phyloP scores from a whole-genome alignment of 2,113 vertebrate genomes.

The Kryptolebias marmoratus region DNA sequence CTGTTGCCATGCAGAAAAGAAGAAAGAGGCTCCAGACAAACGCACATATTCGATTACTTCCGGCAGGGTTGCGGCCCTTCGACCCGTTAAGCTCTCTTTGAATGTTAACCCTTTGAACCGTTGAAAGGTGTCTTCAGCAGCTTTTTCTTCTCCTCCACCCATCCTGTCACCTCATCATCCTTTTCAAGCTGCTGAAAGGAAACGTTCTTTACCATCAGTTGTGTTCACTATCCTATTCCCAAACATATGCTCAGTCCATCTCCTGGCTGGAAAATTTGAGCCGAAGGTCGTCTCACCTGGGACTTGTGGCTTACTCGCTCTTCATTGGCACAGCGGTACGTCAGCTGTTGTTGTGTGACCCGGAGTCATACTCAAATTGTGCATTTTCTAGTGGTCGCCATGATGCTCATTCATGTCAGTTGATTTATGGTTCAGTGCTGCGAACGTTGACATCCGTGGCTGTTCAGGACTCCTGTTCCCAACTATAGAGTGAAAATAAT shows the following conservation, averaged over 20 bases:
- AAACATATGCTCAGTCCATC: background rate
- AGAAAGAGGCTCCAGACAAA: constrained; percentile 22
- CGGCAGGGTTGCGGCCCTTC: constrained; percentile 47
- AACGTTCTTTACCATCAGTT: too few relatives aligned
- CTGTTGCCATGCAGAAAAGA: constrained; percentile 63
- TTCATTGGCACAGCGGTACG: too few relatives aligned
- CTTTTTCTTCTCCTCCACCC: background rate
- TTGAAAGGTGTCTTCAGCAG: constrained; percentile 25
- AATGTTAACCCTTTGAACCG: constrained; percentile 68
- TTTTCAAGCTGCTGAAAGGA: background rate
- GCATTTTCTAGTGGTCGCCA: constrained; percentile 35
- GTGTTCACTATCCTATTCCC: too few relatives aligned
- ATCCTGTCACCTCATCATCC: background rate
- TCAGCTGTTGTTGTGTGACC: constrained; percentile 49
- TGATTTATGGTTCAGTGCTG: constrained; percentile 49
- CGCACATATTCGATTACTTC: constrained; percentile 21
- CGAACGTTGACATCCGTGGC: constrained; percentile 53
- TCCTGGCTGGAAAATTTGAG: background rate
- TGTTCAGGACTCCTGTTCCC: background rate
- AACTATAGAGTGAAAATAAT: constrained; percentile 2
- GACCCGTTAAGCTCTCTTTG: constrained; percentile 57
- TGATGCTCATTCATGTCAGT: constrained; percentile 62
- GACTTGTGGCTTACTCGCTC: background rate
- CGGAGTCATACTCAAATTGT: constrained; percentile 10
- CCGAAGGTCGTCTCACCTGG: background rate